Evolutionary conservation across 2,888 invertebrate species (phyloP).

Genomic region (Dorcus parallelipipedus): DNA sequence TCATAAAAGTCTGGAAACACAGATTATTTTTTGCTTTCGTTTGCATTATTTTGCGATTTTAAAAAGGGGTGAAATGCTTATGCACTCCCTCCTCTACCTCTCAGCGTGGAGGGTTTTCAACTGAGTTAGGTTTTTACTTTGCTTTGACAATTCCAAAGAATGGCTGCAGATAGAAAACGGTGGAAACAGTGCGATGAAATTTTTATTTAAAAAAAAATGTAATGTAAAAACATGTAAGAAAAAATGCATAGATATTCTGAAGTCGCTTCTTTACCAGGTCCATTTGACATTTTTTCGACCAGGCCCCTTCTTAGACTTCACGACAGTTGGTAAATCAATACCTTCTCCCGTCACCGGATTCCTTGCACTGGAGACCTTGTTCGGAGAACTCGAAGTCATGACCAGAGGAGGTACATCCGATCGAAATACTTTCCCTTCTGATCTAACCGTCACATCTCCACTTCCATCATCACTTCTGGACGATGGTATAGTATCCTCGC

Average conservation of each 20-base stretch:
- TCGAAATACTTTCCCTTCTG: conserved; percentile 2
- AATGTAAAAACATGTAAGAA: background rate
- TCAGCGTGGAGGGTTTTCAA: too few relatives aligned
- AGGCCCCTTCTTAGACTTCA: conserved; percentile 6
- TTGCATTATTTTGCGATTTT: too few relatives aligned
- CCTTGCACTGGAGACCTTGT: conserved; percentile 13
- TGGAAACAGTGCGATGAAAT: background rate
- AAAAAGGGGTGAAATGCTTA: too few relatives aligned
- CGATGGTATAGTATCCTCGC: background rate
- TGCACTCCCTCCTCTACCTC: too few relatives aligned
- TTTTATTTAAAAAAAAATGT: background rate
- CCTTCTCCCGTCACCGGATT: conserved; percentile 38
- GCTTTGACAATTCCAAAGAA: background rate
- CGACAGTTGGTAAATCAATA: conserved; percentile 12
- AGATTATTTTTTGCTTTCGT: too few relatives aligned
- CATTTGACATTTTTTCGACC: conserved; percentile 1
- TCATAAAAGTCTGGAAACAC: too few relatives aligned
- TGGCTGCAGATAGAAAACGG: background rate
- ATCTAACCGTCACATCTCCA: background rate
- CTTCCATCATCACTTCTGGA: too few relatives aligned
- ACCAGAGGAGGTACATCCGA: background rate
- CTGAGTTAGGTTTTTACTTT: too few relatives aligned
- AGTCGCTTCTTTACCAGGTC: conserved; percentile 6
- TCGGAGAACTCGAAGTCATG: background rate
- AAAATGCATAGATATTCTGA: background rate